A percentile compares a stretch with the other conserved stretches of the same genome.
Conservation (phyloP, 2,888 invertebrate genomes). For the Camptogramma bilineatum region DNA sequence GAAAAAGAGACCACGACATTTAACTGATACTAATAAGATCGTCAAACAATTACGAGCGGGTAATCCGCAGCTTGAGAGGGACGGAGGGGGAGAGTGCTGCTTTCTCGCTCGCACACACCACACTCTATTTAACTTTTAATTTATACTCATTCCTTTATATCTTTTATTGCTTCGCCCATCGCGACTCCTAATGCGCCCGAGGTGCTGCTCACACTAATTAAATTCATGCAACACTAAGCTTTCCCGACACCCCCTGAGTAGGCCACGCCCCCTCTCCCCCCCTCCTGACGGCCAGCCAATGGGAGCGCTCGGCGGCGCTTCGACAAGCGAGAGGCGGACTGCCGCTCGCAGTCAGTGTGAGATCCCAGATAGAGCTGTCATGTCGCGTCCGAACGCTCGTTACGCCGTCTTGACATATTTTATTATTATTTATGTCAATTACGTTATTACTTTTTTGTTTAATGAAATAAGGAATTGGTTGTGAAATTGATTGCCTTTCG, state of each 20-base stretch:
- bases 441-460: slow-evolving; percentile 84
- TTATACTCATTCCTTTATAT: slow-evolving; percentile 86
- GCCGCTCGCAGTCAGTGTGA: slow-evolving; percentile 69
- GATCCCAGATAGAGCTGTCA: slow-evolving; percentile 84
- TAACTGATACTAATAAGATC: slow-evolving; percentile 86
- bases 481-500: slow-evolving; percentile 85
- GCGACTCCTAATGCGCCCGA: slow-evolving; percentile 85
- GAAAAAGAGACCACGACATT: slow-evolving; percentile 83
- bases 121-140: slow-evolving; percentile 85
- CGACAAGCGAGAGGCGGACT: slow-evolving; percentile 50
- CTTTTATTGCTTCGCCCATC: slow-evolving; percentile 86
- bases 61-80: slow-evolving; percentile 62
- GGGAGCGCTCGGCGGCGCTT: slow-evolving; percentile 48
- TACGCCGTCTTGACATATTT: slow-evolving; percentile 84
- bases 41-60: slow-evolving; percentile 84
- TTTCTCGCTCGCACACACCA: slow-evolving; percentile 62
- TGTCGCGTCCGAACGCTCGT: slow-evolving; percentile 80
- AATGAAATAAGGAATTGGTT: slow-evolving; percentile 84
- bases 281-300: slow-evolving; percentile 57
- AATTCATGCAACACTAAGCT: slow-evolving; percentile 85
- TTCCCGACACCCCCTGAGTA: slow-evolving; percentile 53
- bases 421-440: slow-evolving; percentile 86
- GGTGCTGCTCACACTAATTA: slow-evolving; percentile 85
- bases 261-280: slow-evolving; percentile 56
- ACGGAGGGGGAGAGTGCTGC: slow-evolving; percentile 39